Evolutionary conservation across 1,140 invertebrate species (phyloP), one percentile per base, ranked within the genome.

Genomic region (Parasteatoda tepidariorum): DNA sequence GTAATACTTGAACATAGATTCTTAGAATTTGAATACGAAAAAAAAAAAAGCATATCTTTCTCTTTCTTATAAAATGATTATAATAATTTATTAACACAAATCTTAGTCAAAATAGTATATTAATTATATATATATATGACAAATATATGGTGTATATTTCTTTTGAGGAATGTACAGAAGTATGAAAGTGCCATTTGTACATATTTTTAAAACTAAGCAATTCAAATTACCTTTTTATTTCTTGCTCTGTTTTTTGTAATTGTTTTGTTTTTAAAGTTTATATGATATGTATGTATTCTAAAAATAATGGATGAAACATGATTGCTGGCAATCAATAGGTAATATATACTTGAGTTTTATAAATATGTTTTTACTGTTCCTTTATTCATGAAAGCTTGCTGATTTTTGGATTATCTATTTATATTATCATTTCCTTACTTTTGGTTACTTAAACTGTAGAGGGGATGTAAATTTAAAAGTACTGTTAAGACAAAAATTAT

Each of bases 101-200:
- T n/a, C n/a, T n/a, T n/a, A n/a, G n/a, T n/a, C n/a, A n/a, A n/a
- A n/a, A n/a, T n/a, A n/a, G n/a, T n/a, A n/a, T n/a, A n/a, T n/a
- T n/a, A n/a, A n/a, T n/a, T n/a, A n/a, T n/a, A n/a, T n/a, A n/a
- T n/a, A n/a, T n/a, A n/a, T n/a, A n/a, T n/a, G n/a, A n/a, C n/a
- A n/a, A n/a, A n/a, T n/a, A n/a, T n/a, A n/a, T n/a, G n/a, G n/a
- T n/a, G n/a, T n/a, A n/a, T n/a, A n/a, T n/a, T n/a, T n/a, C n/a
- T n/a, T n/a, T n/a, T n/a, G n/a, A n/a, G n/a, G n/a, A n/a, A 15
- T 62, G 57, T 75, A 75, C 38, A 75, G 22, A 34, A n/a, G 55
- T 28, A 75, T 75, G 30, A n/a, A 62, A 74, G 73, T 75, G 73
- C 73, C 73, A 75, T 75, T 33, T 73, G 57, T 75, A 54, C n/a